Base-by-base conservation (phyloP, 37 sponge, comb jelly and placozoan genomes). In the Haliclona indistincta region DNA sequence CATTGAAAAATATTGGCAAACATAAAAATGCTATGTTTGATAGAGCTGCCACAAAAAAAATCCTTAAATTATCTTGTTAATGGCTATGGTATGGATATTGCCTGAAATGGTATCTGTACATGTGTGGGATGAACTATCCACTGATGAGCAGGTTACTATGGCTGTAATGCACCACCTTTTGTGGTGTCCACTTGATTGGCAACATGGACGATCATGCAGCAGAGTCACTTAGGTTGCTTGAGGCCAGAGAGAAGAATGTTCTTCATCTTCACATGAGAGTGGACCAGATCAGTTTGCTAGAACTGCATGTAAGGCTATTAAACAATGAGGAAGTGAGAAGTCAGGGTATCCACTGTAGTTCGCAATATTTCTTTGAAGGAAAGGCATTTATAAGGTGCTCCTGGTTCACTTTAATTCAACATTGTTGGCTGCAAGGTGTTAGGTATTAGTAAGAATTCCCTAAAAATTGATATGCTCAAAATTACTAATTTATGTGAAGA, bases 1-100 rank as follows among this genome's bases (percentile, higher is more conserved):
- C 4, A 23, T 45, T 17, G 10, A 44, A 32, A 13, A 74, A 56
- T 74, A 28, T 13, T 74, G 29, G 39, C 62, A 15, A 63, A 63
- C 20, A 74, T 74, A 63, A 56, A 33, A 60, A 36, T 23, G 61
- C 75, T n/a, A 74, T 74, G 77, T 65, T 68, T 45, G 79, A 78
- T 49, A 51, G 79, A 60, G 37, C 26, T 29, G 44, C 17, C 28
- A 54, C 34, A n/a, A 26, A 78, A 40, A 78, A n/a, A 78, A 68
- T 43, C 7, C 4, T 63, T 76, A 32, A 76, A 76, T 39, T 26
- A 22, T 8, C 35, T 76, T 13, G 34, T 76, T 8, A 43, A 35
- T 19, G 53, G 36, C 6, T 76, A 76, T 65, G 5, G 77, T 8
- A 28, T 5, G 3, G 33, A 13, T n/a, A 40, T 76, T 7, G n/a